Percentiles rank a stretch among this genome's conserved stretches.
Evolutionary conservation across 2,797 vertebrate species (phyloP).

Genomic region (Macrochelys suwanniensis): DNA sequence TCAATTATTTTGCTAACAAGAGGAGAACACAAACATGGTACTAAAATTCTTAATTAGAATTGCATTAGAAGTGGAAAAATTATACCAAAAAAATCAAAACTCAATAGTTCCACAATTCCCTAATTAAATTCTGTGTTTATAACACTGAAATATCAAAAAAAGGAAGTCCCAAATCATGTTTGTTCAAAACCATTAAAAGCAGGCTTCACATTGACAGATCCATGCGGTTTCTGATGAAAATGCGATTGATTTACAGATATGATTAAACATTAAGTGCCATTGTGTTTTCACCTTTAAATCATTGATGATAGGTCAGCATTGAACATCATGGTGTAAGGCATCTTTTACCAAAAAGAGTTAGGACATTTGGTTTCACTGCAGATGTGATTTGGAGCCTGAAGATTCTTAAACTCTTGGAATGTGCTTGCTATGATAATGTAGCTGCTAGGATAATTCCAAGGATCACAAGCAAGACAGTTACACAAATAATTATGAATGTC

Average conservation of each 20-base stretch:
- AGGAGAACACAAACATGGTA: constrained; percentile 53
- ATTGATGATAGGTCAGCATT: background rate
- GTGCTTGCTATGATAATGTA: constrained; percentile 76
- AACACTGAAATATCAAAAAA: constrained; percentile 73
- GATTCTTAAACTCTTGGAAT: constrained; percentile 38
- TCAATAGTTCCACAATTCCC: constrained; percentile 9
- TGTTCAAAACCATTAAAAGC: constrained; percentile 26
- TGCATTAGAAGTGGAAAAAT: constrained; percentile 14
- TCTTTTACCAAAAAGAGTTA: background rate
- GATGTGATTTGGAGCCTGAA: constrained; percentile 31
- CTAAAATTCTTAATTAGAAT: constrained; percentile 47
- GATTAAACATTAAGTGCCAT: constrained; percentile 28
- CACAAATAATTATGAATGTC: constrained; percentile 87
- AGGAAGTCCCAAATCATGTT: constrained; percentile 17
- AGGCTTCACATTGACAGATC: constrained; percentile 10
- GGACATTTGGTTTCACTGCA: constrained; percentile 9
- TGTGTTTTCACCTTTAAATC: constrained; percentile 22
- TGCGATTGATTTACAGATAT: background rate
- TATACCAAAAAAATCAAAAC: constrained; percentile 7
- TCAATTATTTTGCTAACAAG: constrained; percentile 44
- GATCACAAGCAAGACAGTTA: constrained; percentile 84
- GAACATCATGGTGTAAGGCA: background rate
- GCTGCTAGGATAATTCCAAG: constrained; percentile 87
- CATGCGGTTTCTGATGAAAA: background rate
- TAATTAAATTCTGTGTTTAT: constrained; percentile 40